Conservation (phyloP, 1,140 invertebrate genomes). For the Zaprionus kolodkinae region DNA sequence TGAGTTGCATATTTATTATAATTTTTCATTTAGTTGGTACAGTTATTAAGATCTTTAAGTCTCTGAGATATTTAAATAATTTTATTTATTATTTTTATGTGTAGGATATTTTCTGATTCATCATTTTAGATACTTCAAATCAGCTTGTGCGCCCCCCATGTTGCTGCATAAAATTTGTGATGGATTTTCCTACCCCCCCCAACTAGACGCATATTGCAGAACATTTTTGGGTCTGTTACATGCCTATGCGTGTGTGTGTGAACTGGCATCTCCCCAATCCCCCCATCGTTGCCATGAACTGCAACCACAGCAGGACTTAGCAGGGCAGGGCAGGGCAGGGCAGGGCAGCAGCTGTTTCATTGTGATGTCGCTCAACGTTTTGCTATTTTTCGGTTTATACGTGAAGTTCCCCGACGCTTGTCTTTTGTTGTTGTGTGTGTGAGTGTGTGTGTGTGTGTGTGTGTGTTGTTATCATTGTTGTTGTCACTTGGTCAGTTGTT, state of each 20-base stretch:
- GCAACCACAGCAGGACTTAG: conserved; percentile 68
- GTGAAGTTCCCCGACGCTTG: conserved; percentile 59
- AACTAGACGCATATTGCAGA: conserved; percentile 74
- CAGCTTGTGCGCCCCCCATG: conserved; percentile 44
- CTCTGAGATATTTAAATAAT: too few species aligned
- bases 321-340: conserved; percentile 36
- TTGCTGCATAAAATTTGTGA: conserved; percentile 80
- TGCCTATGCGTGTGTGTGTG: conserved; percentile 38
- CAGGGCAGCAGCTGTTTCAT: conserved; percentile 63
- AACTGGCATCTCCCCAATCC: conserved; percentile 11
- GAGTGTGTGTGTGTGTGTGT: conserved; percentile 36
- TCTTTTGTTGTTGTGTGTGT: conserved; percentile 34
- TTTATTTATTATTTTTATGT: background rate
- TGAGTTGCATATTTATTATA: too few species aligned
- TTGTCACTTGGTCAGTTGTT: conserved; percentile 61
- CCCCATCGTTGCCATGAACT: conserved; percentile 54
- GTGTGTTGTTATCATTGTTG: conserved; percentile 32
- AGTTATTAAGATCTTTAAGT: too few species aligned
- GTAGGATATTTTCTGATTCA: conserved; percentile 52
- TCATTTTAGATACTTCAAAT: conserved; percentile 50
- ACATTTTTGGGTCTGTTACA: conserved; percentile 71
- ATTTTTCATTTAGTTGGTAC: too few species aligned
- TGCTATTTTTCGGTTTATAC: conserved; percentile 49
- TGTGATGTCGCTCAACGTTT: conserved; percentile 50
- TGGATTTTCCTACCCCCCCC: conserved; percentile 68